Evolutionary conservation across 2,888 invertebrate species (phyloP).

Genomic region (Dicycla oo): DNA sequence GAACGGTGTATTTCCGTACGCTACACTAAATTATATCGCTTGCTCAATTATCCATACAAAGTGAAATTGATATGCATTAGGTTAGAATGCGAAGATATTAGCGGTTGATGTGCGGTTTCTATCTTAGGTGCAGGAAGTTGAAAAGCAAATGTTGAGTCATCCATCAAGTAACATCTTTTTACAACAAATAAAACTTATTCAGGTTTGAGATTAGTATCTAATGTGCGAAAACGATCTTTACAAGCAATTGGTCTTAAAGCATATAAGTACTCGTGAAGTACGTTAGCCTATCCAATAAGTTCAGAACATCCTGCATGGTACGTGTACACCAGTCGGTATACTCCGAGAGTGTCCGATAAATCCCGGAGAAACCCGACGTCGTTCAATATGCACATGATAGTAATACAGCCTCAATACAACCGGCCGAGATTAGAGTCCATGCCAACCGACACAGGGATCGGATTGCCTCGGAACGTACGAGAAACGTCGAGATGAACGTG

Average conservation of each 20-base stretch:
- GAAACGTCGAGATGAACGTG: constrained; percentile 46
- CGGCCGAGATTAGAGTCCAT: constrained; percentile 58
- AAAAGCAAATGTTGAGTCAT: not conserved
- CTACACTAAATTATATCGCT: constrained; percentile 23
- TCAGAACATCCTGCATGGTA: constrained; percentile 47
- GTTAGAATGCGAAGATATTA: not conserved
- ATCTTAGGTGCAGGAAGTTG: not conserved
- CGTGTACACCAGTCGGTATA: constrained; percentile 51
- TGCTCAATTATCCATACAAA: constrained; percentile 28
- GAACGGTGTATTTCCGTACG: constrained; percentile 25
- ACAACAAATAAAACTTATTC: not conserved
- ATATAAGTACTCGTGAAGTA: constrained; percentile 21
- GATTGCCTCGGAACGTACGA: constrained; percentile 52
- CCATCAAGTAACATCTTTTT: not conserved
- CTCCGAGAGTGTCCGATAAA: constrained; percentile 56
- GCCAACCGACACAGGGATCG: constrained; percentile 50
- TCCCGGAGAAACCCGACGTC: constrained; percentile 50
- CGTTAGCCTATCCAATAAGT: constrained; percentile 45
- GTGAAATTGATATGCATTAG: constrained; percentile 11
- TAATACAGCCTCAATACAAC: constrained; percentile 57
- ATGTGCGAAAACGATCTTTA: not conserved
- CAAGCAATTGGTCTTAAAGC: not conserved
- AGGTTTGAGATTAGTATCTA: not conserved
- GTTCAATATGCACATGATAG: constrained; percentile 62
- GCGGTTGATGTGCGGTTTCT: not conserved